These are phyloP conservation scores for Stramonita haemastoma DNA, from an alignment of 2,888 invertebrate genomes.

Conservation along the genomic window DNA sequence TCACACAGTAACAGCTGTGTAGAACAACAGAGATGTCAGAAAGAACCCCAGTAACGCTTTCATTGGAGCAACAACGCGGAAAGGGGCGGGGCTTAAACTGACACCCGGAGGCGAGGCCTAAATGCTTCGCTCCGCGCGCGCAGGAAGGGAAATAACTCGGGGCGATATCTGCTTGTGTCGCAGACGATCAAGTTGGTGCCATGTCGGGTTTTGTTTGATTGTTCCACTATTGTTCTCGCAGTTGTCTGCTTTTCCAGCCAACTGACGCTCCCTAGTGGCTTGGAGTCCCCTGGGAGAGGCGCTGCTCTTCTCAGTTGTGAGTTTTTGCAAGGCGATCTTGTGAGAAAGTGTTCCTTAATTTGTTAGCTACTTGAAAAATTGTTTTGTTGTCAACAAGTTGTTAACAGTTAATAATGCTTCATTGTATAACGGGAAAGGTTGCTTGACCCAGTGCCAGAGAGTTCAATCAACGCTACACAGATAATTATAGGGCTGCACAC, in stretches of 20 bases:
- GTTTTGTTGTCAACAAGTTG: too few relatives aligned
- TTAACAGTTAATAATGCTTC: too few relatives aligned
- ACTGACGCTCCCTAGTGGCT: not conserved
- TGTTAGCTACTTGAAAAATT: too few relatives aligned
- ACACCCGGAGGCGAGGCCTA: slow-evolving; percentile 24
- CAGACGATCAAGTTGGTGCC: not conserved
- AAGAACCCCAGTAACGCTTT: not conserved
- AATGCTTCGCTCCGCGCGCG: not conserved
- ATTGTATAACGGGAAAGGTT: too few relatives aligned
- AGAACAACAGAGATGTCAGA: not conserved
- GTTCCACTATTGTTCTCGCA: slow-evolving; percentile 5
- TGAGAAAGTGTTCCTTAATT: too few relatives aligned
- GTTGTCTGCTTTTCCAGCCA: not conserved
- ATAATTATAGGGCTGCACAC: too few relatives aligned
- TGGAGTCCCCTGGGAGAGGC: too few relatives aligned
- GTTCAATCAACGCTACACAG: too few relatives aligned
- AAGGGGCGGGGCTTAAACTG: not conserved
- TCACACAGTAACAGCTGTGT: not conserved
- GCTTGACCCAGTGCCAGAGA: too few relatives aligned
- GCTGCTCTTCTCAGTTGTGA: too few relatives aligned
- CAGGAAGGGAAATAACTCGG: slow-evolving; percentile 27
- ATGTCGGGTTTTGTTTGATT: not conserved
- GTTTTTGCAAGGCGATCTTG: too few relatives aligned
- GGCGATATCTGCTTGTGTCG: slow-evolving; percentile 21
- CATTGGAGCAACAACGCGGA: not conserved